Base-by-base conservation (phyloP, 2,888 invertebrate species). In the Lomographa bimaculata region DNA sequence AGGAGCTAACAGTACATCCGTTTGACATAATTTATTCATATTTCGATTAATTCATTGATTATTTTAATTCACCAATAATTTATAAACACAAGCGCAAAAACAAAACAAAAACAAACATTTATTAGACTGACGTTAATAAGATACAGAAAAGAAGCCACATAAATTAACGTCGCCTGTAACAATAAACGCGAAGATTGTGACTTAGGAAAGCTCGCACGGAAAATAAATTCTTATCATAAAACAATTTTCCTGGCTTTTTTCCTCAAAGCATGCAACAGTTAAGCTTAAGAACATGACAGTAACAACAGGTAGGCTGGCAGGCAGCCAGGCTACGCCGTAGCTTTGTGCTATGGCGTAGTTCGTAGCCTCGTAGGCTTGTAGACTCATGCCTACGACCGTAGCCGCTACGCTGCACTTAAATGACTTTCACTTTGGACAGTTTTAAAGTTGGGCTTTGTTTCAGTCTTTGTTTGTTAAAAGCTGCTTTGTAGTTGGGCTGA, bases 271-370 rank as follows among this genome's bases (percentile, higher is more conserved):
- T 64, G 64, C 71, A 71, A 71, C 71, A 71, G 70, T 65, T 69
- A 56, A 46, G 62, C 63, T 65, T 62, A 65, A 70, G 71, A 71
- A 78, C 69, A 75, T 72, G 71, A 64, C 65, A 68, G 69, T 64
- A 64, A 75, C 87, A 86, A 87, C 86, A 85, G 84, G 82, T 85
- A 79, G 70, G 70, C 80, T 87, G 87, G 87, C 89, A 55, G 44
- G 37, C 60, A 54, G 85, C 85, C 85, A 84, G 35, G 79, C 71
- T 67, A 70, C 71, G 60, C 54, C 55, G 65, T 73, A 71, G 72
- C 65, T 57, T 56, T 57, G 54, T 37, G 47, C 56, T 56, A 55
- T 55, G 45, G 46, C 46, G 23, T 9, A 9, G 9, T 23, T 17
- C 32, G 33, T 40, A 68, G 63, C 71, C 73, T 72, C 78, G 62